These are phyloP conservation scores for Urocolius indicus DNA, from an alignment of 2,113 vertebrate genomes.

Conservation along the genomic window DNA sequence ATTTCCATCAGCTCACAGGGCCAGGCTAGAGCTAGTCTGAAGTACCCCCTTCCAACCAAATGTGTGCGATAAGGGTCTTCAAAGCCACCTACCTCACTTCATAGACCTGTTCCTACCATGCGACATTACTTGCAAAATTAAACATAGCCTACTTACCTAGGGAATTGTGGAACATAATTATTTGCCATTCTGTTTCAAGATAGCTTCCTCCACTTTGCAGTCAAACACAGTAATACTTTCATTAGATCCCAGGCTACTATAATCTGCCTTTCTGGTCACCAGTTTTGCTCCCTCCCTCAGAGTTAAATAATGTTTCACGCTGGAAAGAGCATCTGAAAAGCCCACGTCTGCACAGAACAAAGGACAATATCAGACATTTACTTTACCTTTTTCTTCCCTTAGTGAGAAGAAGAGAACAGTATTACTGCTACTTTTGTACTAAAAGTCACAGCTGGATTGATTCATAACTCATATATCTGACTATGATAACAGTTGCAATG, in stretches of 20 bases:
- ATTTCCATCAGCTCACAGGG: background rate
- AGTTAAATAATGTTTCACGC: background rate
- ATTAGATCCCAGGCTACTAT: background rate
- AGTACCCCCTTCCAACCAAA: background rate
- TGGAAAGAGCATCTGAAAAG: background rate
- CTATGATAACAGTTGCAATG: background rate
- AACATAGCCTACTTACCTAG: background rate
- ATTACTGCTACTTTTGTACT: background rate
- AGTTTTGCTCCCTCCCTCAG: background rate
- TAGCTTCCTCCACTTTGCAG: background rate
- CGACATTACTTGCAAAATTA: background rate
- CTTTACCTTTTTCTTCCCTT: background rate
- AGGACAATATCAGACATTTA: slow-evolving; percentile 3
- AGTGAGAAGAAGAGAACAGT: background rate
- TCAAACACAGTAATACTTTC: background rate
- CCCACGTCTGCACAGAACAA: background rate
- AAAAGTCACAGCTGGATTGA: slow-evolving; percentile 9
- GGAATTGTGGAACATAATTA: background rate
- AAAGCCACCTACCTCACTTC: background rate
- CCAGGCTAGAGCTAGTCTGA: background rate
- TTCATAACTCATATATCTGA: background rate
- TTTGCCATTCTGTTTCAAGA: background rate
- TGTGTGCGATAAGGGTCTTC: background rate
- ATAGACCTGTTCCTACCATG: background rate
- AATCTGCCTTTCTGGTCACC: background rate